These are phyloP conservation scores for Poeciliopsis presidionis DNA, from an alignment of 2,797 vertebrate species.

Conservation along the genomic window DNA sequence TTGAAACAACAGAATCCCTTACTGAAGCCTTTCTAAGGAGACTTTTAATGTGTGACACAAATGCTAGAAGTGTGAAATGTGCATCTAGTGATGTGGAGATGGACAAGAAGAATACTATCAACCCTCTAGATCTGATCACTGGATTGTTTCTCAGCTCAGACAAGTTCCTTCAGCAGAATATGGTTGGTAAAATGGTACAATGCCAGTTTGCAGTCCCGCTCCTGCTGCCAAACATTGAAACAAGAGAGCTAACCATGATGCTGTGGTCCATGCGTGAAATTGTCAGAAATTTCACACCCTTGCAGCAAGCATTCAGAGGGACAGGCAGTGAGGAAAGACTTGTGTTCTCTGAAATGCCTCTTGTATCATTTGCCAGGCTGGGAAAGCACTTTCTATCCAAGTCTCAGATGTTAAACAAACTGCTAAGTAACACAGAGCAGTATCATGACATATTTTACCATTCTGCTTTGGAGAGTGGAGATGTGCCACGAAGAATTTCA, in stretches of 20 bases:
- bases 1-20: slow-evolving; percentile 51
- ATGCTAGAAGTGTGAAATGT: slow-evolving; percentile 59
- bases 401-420: slow-evolving; percentile 76
- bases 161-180: slow-evolving; percentile 43
- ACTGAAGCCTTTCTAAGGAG: slow-evolving; percentile 71
- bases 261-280: slow-evolving; percentile 78
- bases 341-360: slow-evolving; percentile 46
- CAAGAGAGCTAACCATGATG: slow-evolving; percentile 63
- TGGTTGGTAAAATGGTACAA: slow-evolving; percentile 67
- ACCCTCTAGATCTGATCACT: slow-evolving; percentile 47
- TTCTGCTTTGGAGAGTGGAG: slow-evolving; percentile 63
- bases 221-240: slow-evolving; percentile 71
- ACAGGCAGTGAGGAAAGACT: slow-evolving; percentile 70
- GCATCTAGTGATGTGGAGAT: neutral
- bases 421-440: slow-evolving; percentile 72
- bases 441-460: slow-evolving; percentile 75
- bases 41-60: slow-evolving; percentile 66
- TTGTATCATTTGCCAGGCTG: slow-evolving; percentile 62
- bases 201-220: slow-evolving; percentile 81
- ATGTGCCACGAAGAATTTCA: slow-evolving; percentile 58
- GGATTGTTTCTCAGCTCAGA: slow-evolving; percentile 50
- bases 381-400: slow-evolving; percentile 65
- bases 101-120: slow-evolving; percentile 17
- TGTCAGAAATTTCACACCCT: slow-evolving; percentile 70
- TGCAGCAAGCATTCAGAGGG: slow-evolving; percentile 45